phyloP scores from a whole-genome alignment of 2,888 invertebrate genomes.

The Diabrotica balteata region DNA sequence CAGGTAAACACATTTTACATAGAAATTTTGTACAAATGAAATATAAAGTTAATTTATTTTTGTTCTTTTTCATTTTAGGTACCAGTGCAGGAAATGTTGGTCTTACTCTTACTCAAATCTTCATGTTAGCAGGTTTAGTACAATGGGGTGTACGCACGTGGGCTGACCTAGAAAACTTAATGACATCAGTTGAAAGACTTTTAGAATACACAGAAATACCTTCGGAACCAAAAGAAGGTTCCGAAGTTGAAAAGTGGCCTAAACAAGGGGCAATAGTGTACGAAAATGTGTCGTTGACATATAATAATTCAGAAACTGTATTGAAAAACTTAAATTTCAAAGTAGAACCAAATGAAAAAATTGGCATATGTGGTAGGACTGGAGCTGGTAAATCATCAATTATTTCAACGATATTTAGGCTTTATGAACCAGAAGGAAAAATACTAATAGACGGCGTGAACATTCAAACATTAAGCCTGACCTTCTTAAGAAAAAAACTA shows the following conservation, averaged over 20 bases:
- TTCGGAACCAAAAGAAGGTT: conserved; percentile 50
- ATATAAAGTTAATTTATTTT: too few relatives aligned
- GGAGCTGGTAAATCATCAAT: conserved; percentile 84
- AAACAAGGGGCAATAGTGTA: conserved; percentile 72
- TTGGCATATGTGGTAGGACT: conserved; percentile 83
- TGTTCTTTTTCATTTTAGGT: conserved; percentile 32
- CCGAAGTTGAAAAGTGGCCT: conserved; percentile 71
- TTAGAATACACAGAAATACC: conserved; percentile 61
- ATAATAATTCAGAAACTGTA: conserved; percentile 75
- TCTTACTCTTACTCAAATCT: conserved; percentile 81
- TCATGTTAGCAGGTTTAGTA: conserved; percentile 73
- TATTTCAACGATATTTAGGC: conserved; percentile 78
- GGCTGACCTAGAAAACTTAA: conserved; percentile 80
- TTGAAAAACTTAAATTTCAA: conserved; percentile 73
- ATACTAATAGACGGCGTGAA: conserved; percentile 82
- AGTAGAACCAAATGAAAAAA: conserved; percentile 72
- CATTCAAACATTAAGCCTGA: conserved; percentile 72
- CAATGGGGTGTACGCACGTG: conserved; percentile 79
- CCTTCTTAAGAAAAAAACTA: conserved; percentile 74
- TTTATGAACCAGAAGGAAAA: conserved; percentile 78
- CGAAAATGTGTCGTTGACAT: conserved; percentile 72
- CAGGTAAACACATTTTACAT: conserved; percentile 31
- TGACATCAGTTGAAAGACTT: conserved; percentile 89
- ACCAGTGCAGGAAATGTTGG: conserved; percentile 48
- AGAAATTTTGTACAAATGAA: not conserved